Evolutionary conservation across 2,888 invertebrate genomes (phyloP), one percentile per base, ranked within the genome.

Genomic region (Netelia virgata): DNA sequence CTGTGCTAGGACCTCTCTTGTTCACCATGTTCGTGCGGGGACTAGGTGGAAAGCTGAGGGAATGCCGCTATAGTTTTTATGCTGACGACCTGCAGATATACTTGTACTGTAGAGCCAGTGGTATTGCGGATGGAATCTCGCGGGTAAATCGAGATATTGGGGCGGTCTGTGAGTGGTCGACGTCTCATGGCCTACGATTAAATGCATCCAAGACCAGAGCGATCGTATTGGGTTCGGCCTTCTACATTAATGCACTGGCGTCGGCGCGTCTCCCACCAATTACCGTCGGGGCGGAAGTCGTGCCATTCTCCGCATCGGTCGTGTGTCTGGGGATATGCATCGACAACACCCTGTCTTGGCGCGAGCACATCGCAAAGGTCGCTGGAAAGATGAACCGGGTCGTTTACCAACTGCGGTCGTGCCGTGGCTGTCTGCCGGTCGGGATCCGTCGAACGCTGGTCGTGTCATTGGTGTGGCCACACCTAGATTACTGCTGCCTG

Each of bases 41-140:
- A 28, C 28, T 28, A 5, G 28, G 28, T 3, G 28, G 5, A 28
- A 28, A 5, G 28, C 6, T 28, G 6, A 28, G 5, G 28, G 28
- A 28, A 14, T 64, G 63, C 41, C 11, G 8, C 23, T 64, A 36
- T n/a, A 64, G 14, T 14, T 41, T 41, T 41, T 64, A 41, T n/a
- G 64, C 64, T 6, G 64, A 64, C 6, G 64, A 64, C 41, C 16
- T 41, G 9, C 64, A 64, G 16, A 41, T 64, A n/a, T 64, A 41
- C 41, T 16, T 64, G 16, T 9, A 14, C 5, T 64, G 41, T 64
- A 3, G 9, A n/a, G 5, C 41, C 16, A 1, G n/a, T 8, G 64
- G 43, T 8, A 5, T 64, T 5, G 11, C 11, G 5, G n/a, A 36
- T 5, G 23, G 41, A 3, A 16, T 64, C 16, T 16, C 1, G 1